Base-by-base conservation (phyloP, 2,113 vertebrate genomes). In the Sinocyclocheilus grahami region DNA sequence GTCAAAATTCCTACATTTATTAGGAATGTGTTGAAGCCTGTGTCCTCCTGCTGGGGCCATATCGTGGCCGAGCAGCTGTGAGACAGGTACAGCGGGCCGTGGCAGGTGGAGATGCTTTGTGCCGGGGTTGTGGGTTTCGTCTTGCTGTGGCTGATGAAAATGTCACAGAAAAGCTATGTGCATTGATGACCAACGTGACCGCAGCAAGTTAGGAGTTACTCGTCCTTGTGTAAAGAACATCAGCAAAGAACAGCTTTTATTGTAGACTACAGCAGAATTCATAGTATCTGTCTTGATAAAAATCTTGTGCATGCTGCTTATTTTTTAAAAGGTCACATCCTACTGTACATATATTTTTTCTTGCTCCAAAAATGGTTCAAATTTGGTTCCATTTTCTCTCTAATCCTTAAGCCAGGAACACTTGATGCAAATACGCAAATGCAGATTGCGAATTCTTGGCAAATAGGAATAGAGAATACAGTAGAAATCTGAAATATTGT, bases 51-150 rank as follows among this genome's bases (percentile, higher is more conserved):
- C 48, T 39, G 27, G 53, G 67, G 78, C 60, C 82, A 76, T 84
- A 46, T 30, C 16, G 39, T 65, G 78, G 22, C 58, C 53, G 30
- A 42, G 65, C 78, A 67, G 88, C 30, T 74, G 78, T 24, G 82
- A 48, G 78, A 72, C 55, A 39, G 46, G 65, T 63, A 72, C 39
- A 62, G 63, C 6, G 14, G 27, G 24, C 30, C 39, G 72, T 39
- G 69, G 83, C 78, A 88, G 87, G 72, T 85, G 84, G 74, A 79
- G 80, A 46, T 20, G 62, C 16, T 46, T 83, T 88, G 87, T 86
- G 84, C 84, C 75, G 65, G 74, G 48, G 65, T 88, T 75, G 87
- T 83, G 87, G 65, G 53, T 86, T 86, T 74, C 22, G 33, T 78
- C 84, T 78, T 65, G 80, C 87, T 86, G 84, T 55, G n/a, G 53